Conservation (phyloP, 53 echinoderm and acorn worm species). For the Temnopleurus reevesii region DNA sequence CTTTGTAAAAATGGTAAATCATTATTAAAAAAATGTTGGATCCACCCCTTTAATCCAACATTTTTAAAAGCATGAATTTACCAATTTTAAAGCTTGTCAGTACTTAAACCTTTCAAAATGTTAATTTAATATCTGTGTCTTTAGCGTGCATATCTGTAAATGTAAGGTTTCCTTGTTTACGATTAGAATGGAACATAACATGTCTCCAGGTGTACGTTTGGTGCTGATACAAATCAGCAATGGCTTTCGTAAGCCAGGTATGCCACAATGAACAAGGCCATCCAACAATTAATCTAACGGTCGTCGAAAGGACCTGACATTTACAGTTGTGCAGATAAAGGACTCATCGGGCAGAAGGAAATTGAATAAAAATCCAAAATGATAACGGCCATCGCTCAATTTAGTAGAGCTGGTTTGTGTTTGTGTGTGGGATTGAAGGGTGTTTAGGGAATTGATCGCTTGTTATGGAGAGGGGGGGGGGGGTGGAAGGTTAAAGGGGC, state of each 20-base stretch:
- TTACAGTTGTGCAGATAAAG: slow-evolving; percentile 15
- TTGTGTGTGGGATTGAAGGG: neutral
- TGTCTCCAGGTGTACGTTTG: neutral
- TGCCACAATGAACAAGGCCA: neutral
- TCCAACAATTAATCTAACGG: slow-evolving; percentile 25
- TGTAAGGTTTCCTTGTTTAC: too few relatives aligned
- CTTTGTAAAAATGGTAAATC: too few relatives aligned
- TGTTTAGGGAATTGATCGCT: neutral
- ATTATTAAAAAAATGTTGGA: too few relatives aligned
- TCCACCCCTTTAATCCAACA: too few relatives aligned
- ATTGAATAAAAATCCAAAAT: slow-evolving; percentile 31
- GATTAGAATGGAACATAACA: neutral
- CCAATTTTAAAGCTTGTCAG: too few relatives aligned
- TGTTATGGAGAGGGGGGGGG: neutral
- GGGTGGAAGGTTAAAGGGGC: neutral
- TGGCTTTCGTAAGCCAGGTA: slow-evolving; percentile 5
- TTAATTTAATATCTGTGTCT: too few relatives aligned
- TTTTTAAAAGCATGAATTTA: too few relatives aligned
- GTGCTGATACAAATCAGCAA: neutral
- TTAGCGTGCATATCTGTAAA: too few relatives aligned
- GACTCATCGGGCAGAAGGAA: neutral
- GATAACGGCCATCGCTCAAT: slow-evolving; percentile 40
- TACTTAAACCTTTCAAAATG: too few relatives aligned
- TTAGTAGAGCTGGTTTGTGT: slow-evolving; percentile 9
- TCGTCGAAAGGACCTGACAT: slow-evolving; percentile 31